phyloP scores from a whole-genome alignment of 2,888 invertebrate genomes.

The Cataglyphis albicans region DNA sequence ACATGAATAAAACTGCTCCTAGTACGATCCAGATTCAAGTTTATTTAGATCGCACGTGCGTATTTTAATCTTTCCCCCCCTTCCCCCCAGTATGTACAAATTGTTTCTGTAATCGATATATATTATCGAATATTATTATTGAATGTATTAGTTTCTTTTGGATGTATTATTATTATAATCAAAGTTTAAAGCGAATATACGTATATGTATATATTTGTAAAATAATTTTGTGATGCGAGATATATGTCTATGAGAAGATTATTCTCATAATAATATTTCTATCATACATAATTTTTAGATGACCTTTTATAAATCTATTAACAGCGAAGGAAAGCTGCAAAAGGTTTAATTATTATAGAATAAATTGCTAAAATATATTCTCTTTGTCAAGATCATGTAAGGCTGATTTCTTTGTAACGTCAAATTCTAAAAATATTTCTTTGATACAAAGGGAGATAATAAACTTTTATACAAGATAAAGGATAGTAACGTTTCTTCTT shows the following conservation, averaged over 20 bases:
- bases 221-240: neutral
- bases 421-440: conserved; percentile 60
- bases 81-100: neutral
- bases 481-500: conserved; percentile 50
- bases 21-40: neutral
- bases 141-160: neutral
- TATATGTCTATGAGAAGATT: neutral
- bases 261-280: neutral
- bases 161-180: neutral
- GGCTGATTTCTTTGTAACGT: conserved; percentile 47
- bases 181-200: neutral
- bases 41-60: conserved; percentile 27
- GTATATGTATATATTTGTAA: neutral
- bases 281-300: neutral
- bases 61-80: conserved; percentile 28
- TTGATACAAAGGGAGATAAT: conserved; percentile 63
- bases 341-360: neutral
- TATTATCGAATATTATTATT: conserved; percentile 10
- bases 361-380: neutral
- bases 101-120: neutral
- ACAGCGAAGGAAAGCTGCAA: neutral
- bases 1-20: conserved; percentile 38
- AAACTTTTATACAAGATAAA: conserved; percentile 58
- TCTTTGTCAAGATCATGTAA: conserved; percentile 37
- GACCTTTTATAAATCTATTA: neutral